Base-by-base conservation (phyloP, 2,113 vertebrate species). In the Lipotes vexillifer region DNA sequence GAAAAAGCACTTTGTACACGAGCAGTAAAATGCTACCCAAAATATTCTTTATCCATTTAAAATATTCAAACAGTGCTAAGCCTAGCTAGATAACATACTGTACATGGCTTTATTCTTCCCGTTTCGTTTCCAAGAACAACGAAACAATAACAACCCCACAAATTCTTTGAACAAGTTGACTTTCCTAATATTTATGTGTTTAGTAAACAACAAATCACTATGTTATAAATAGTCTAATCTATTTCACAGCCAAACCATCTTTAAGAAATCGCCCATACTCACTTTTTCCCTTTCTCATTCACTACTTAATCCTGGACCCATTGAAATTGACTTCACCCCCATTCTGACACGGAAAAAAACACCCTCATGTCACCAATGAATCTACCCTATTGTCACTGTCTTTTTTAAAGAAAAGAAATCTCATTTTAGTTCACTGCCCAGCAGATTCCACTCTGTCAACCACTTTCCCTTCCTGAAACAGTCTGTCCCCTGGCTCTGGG, bases 131-230 rank as follows among this genome's bases (percentile, higher is more conserved):
- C 21, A 92, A 92, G 80, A 87, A 92, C 6, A 52, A 66, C 12
- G n/a, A 61, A 69, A 71, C 13, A 89, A 27, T 83, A 72, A 81
- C 23, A 77, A 59, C 6, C 14, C 55, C 17, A 80, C 25, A 87
- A 63, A 92, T 29, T 92, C 38, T 92, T 92, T 63, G 74, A 93
- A 89, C 92, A 87, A 55, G 18, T 8, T 92, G 33, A 78, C 44
- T 82, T 85, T 89, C 38, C 33, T 94, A 66, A 31, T 78, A 92
- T 89, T 63, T 82, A 52, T 44, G 21, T 92, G 65, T 91, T 93
- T 88, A 82, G 31, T 86, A 92, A 93, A 77, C n/a, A 66, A 69
- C n/a, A 96, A 95, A 86, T 77, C 59, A 86, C n/a, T 75, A 46
- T 44, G 46, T 55, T 93, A 63, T 90, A 88, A 96, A 92, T 57